These are phyloP conservation scores for Dryas iulia DNA, from an alignment of 1,140 invertebrate genomes.

Conservation along the genomic window DNA sequence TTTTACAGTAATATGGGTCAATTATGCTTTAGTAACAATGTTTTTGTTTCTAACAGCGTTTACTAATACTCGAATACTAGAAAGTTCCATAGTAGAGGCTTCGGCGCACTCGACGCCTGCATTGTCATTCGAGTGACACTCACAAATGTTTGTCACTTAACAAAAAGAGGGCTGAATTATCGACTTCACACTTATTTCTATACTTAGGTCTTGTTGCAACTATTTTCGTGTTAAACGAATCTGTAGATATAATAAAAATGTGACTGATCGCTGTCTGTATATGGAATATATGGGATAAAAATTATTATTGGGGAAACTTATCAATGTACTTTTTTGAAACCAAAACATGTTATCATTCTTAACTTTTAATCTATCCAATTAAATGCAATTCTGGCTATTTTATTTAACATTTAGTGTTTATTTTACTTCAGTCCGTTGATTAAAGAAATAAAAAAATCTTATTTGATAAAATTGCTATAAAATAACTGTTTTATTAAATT, in stretches of 20 bases:
- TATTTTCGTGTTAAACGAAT: constrained; percentile 12
- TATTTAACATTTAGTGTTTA: too few relatives aligned
- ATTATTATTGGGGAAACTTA: too few relatives aligned
- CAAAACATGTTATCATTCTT: too few relatives aligned
- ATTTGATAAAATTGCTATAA: too few relatives aligned
- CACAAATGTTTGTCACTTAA: constrained; percentile 69
- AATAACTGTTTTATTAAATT: too few relatives aligned
- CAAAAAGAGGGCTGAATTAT: constrained; percentile 49
- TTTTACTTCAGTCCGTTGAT: too few relatives aligned
- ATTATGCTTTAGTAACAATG: constrained; percentile 20
- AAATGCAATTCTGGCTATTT: too few relatives aligned
- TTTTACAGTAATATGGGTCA: constrained; percentile 28
- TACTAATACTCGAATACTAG: constrained; percentile 26
- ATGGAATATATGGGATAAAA: not conserved
- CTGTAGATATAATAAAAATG: too few relatives aligned
- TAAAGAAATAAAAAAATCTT: too few relatives aligned
- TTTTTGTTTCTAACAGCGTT: constrained; percentile 27
- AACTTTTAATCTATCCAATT: too few relatives aligned
- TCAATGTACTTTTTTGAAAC: too few relatives aligned
- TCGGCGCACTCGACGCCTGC: constrained; percentile 47
- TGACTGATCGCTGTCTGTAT: too few relatives aligned
- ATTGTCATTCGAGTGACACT: constrained; percentile 64
- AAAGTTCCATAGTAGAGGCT: constrained; percentile 43
- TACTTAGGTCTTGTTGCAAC: constrained; percentile 26
- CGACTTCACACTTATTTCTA: constrained; percentile 33